These are phyloP conservation scores for Petrolisthes cinctipes DNA, from an alignment of 2,888 invertebrate genomes.

Conservation along the genomic window DNA sequence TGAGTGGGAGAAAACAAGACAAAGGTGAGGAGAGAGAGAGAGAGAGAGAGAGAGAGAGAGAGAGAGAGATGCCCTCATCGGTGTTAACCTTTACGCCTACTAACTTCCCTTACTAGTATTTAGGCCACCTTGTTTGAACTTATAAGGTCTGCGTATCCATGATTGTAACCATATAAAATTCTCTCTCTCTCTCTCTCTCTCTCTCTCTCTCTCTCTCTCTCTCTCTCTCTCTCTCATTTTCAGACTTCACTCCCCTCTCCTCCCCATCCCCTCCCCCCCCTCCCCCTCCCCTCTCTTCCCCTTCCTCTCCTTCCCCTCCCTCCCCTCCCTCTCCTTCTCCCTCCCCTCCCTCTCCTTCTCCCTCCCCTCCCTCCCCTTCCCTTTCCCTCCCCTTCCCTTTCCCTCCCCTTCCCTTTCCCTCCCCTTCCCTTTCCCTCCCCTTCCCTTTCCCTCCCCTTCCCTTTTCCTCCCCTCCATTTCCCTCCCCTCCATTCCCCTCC, in stretches of 20 bases:
- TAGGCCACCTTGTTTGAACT: no score
- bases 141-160: no score
- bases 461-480: not conserved
- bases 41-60: no score
- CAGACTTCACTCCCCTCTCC: not conserved
- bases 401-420: conserved; percentile 7
- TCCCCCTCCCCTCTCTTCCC: not conserved
- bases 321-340: not conserved
- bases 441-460: not conserved
- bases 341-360: not conserved
- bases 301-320: not conserved
- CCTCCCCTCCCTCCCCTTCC: not conserved
- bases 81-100: no score
- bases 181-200: not conserved
- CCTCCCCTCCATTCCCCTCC: not conserved
- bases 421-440: not conserved
- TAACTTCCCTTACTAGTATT: no score
- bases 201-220: not conserved
- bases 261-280: not conserved
- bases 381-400: conserved; percentile 6
- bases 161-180: not conserved
- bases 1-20: no score
- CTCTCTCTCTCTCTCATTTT: conserved; percentile 5
- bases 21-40: no score
- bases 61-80: not conserved